Evolutionary conservation across 2,888 invertebrate genomes (phyloP).

Genomic region (Drosophila incognita): DNA sequence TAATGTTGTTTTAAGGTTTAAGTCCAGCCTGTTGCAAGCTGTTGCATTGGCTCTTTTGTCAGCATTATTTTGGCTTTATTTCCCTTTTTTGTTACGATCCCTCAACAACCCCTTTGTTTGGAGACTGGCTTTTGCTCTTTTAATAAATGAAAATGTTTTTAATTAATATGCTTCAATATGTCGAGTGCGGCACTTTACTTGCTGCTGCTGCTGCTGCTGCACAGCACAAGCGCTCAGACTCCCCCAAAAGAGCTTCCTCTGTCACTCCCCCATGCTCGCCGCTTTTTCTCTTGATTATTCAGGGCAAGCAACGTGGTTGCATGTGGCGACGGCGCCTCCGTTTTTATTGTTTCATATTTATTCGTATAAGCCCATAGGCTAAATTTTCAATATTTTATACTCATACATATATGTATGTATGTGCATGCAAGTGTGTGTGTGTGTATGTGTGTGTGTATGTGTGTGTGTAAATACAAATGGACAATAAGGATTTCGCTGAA

Average conservation of each 20-base stretch:
- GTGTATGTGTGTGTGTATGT: neutral
- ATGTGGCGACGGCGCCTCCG: conserved; percentile 42
- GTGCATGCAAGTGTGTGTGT: neutral
- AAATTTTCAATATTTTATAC: conserved; percentile 63
- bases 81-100: neutral
- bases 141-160: conserved; percentile 73
- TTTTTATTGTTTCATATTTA: conserved; percentile 63
- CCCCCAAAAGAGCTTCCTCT: conserved; percentile 14
- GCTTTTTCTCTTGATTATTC: conserved; percentile 23
- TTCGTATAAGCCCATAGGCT: conserved; percentile 55
- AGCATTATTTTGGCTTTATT: neutral
- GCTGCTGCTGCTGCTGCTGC: neutral
- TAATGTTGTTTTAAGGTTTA: conserved; percentile 1
- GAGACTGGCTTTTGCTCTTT: conserved; percentile 58
- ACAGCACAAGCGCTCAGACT: conserved; percentile 19
- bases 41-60: conserved; percentile 10
- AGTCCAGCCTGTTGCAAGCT: conserved; percentile 13
- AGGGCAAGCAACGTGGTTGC: conserved; percentile 29
- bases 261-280: neutral
- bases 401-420: neutral
- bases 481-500: conserved; percentile 52
- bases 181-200: conserved; percentile 67
- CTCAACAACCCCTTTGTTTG: conserved; percentile 10
- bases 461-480: conserved; percentile 18
- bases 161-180: conserved; percentile 79